Evolutionary conservation across 2,888 invertebrate species (phyloP), one percentile per base, ranked within the genome.

Genomic region (Limenitis camilla): DNA sequence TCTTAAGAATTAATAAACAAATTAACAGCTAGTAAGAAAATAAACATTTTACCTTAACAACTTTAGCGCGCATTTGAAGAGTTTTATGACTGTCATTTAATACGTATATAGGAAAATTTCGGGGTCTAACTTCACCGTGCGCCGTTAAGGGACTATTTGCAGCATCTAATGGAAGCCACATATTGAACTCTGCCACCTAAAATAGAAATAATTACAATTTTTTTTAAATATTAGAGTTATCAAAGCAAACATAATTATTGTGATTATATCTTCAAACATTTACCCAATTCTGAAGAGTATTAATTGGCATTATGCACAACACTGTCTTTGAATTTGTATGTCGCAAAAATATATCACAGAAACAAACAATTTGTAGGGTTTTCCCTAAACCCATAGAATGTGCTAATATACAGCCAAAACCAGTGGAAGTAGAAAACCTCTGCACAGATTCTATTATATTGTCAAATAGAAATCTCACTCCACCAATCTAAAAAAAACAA

Each of bases 381-480:
- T 99, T 99, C n/a, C 99, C 99, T 30, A 99, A 89, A 1, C 99
- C 99, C 99, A 99, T 99, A 40, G 97, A 97, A 87, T 99, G 99
- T 0, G 99, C 99, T 48, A 99, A 88, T 66, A 99, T 98, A 76
- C 99, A 99, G 9, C 99, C 99, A 78, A 99, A 98, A 8, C 99
- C 98, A 3, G 92, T 90, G 0, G 95, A 95, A 10, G 91, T 94
- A 50, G 94, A 94, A 77, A 94, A 99, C 62, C 97, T 90, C 56
- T 93, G 93, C 40, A 95, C 90, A 19, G 97, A 97, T 82, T 99
- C 99, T 62, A 99, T 94, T 28, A 99, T 93, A 76, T 99, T 99
- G 80, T 99, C 98, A 75, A 96, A 99, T 49, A 99, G 84, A 78
- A 99, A 99, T 52, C 98, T 89, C 10, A 97, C 93, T n/a, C 97